Conservation (phyloP, 1,140 invertebrate genomes). For the Phymorhynchus buccinoides region DNA sequence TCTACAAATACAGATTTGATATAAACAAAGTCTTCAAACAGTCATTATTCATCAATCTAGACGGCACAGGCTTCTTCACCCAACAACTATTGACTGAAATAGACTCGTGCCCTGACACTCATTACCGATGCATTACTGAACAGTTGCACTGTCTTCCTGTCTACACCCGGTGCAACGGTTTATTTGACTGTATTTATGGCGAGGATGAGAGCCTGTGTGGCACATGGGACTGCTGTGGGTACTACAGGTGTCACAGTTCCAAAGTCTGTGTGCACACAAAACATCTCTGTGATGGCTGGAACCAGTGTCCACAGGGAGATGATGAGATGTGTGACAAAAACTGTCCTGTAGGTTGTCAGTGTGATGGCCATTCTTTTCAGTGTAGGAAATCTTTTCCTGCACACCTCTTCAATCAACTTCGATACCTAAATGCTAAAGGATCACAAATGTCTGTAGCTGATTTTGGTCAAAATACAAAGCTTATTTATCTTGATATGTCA, state of each 20-base stretch:
- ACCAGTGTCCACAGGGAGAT: constrained; percentile 40
- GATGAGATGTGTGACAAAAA: constrained; percentile 36
- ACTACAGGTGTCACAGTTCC: constrained; percentile 26
- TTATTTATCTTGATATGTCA: constrained; percentile 36
- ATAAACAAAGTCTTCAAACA: too few relatives aligned
- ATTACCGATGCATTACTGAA: constrained; percentile 12
- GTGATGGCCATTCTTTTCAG: constrained; percentile 9
- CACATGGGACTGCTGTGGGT: neutral
- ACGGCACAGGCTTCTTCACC: neutral
- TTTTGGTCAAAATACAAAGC: neutral
- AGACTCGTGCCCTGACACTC: constrained; percentile 18
- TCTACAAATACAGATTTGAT: too few relatives aligned
- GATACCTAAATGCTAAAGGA: neutral
- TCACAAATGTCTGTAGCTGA: constrained; percentile 10
- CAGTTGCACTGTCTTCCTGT: constrained; percentile 26
- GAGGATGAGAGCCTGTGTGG: constrained; percentile 30
- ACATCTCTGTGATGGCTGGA: constrained; percentile 36
- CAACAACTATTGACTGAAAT: neutral
- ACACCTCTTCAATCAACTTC: constrained; percentile 9
- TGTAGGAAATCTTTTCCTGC: neutral
- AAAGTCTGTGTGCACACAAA: constrained; percentile 29
- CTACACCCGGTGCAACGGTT: constrained; percentile 39
- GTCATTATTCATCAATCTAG: neutral
- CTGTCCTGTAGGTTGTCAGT: constrained; percentile 27
- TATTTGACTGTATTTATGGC: constrained; percentile 30